These are phyloP conservation scores for Styela clava DNA, from an alignment of 23 tunicate species.

Conservation along the genomic window DNA sequence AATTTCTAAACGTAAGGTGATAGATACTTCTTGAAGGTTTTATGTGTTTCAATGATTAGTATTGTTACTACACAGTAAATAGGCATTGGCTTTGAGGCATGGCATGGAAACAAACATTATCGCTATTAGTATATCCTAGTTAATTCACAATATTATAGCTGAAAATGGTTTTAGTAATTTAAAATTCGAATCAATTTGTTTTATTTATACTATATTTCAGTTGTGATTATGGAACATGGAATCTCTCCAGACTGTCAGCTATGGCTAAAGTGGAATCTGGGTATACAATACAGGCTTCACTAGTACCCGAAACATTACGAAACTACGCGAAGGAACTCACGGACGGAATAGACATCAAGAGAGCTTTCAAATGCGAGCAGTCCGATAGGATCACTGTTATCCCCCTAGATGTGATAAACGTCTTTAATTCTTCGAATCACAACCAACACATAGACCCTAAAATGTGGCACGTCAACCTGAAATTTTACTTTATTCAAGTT, in stretches of 20 bases:
- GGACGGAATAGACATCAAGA: constrained; percentile 40
- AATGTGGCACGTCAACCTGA: constrained; percentile 30
- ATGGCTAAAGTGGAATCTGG: background rate
- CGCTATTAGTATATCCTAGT: too few relatives aligned
- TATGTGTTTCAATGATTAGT: too few relatives aligned
- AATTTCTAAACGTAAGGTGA: too few relatives aligned
- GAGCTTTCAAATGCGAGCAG: constrained; percentile 39
- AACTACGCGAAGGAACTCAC: constrained; percentile 19
- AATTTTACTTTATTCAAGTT: constrained; percentile 38
- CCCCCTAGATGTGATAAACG: background rate
- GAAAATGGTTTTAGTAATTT: too few relatives aligned
- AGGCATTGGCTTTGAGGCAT: too few relatives aligned
- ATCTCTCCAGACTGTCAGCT: constrained; percentile 22
- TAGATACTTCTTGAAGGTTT: too few relatives aligned
- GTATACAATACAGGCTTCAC: background rate
- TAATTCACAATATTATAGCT: too few relatives aligned
- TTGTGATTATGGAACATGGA: constrained; percentile 65
- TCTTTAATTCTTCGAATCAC: background rate
- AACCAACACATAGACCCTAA: background rate
- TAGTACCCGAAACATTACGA: constrained; percentile 1
- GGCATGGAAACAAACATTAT: too few relatives aligned
- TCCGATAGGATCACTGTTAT: background rate
- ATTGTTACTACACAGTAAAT: too few relatives aligned
- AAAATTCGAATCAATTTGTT: too few relatives aligned
- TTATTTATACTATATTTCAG: constrained; percentile 32